phyloP scores from a whole-genome alignment of 2,888 invertebrate genomes.

The Myopa testacea region DNA sequence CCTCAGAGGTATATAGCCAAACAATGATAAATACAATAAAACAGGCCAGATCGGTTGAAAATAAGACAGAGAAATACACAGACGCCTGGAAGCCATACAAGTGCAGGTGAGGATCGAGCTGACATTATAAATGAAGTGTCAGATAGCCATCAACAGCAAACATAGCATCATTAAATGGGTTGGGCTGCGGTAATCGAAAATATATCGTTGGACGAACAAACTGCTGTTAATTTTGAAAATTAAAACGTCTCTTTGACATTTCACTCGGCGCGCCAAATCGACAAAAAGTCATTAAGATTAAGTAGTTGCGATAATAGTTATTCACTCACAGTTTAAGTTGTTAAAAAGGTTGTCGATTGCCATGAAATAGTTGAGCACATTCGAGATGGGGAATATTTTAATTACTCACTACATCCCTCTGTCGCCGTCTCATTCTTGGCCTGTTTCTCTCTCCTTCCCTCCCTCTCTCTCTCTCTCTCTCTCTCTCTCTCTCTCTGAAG shows the following conservation, averaged over 20 bases:
- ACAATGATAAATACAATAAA: too few species aligned
- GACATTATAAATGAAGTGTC: slow-evolving; percentile 1
- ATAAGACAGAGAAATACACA: too few species aligned
- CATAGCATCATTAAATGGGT: neutral
- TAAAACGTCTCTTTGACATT: slow-evolving; percentile 18
- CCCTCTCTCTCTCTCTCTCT: too few species aligned
- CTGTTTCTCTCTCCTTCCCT: neutral
- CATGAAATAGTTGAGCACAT: too few species aligned
- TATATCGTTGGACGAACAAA: slow-evolving; percentile 29
- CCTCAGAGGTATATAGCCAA: neutral
- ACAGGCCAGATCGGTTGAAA: neutral
- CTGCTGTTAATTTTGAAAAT: slow-evolving; percentile 26
- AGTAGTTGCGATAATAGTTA: slow-evolving; percentile 31
- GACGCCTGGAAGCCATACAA: too few species aligned
- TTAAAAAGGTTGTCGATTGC: neutral
- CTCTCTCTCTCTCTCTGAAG: too few species aligned
- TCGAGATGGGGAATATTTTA: neutral
- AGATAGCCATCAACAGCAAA: neutral
- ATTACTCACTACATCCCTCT: neutral
- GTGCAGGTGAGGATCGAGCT: slow-evolving; percentile 1
- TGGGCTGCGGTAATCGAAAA: slow-evolving; percentile 22
- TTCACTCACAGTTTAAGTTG: slow-evolving; percentile 5
- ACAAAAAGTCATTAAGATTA: slow-evolving; percentile 39
- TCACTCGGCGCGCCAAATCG: neutral
- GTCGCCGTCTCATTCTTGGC: neutral